Evolutionary conservation across 2,888 invertebrate genomes (phyloP), one percentile per base, ranked within the genome.

Genomic region (Helobdella robusta): DNA sequence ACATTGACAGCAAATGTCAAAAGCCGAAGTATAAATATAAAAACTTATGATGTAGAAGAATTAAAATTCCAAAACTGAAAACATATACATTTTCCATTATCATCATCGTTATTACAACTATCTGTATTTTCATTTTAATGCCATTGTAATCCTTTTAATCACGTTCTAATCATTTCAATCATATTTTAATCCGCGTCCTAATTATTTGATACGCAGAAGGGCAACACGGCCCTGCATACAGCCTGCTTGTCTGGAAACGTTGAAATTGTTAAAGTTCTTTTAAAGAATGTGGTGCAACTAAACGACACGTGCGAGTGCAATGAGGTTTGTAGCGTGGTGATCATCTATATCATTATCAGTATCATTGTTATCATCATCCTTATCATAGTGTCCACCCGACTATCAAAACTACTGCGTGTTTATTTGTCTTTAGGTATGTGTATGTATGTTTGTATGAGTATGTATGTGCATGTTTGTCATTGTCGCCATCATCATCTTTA

Each of bases 241-340:
- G 62, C 62, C 2, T 46, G 50, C 1, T 35, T 62, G 32, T 34
- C 46, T 6, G 62, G 62, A 15, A 20, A 62, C 30, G 32, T 44
- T 28, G 62, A 62, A 50, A 44, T 62, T 15, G 46, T 46, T 11
- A 62, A 62, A 30, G n/a, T 62, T n/a, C 28, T 62, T 18, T 50
- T 62, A 44, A 50, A 20, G n/a, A 46, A 50, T n/a, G 50, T 32
- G 2, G 48, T 50, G 20, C n/a, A 30, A 32, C 34, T 50, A 3
- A 62, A 62, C 23, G 32, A 50, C 32, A 50, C 34, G 5, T 62
- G 62, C 25, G 62, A 48, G n/a, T 62, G 62, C 23, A 62, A 46
- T 35, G 34, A 62, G n/a, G 62, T 62, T 15, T 50, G 30, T 25
- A 8, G 30, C 1, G 20, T n/a, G n/a, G 59, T 34, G 23, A 20